Base-by-base conservation (phyloP, 2,797 vertebrate species). In the Sibirionetta formosa region DNA sequence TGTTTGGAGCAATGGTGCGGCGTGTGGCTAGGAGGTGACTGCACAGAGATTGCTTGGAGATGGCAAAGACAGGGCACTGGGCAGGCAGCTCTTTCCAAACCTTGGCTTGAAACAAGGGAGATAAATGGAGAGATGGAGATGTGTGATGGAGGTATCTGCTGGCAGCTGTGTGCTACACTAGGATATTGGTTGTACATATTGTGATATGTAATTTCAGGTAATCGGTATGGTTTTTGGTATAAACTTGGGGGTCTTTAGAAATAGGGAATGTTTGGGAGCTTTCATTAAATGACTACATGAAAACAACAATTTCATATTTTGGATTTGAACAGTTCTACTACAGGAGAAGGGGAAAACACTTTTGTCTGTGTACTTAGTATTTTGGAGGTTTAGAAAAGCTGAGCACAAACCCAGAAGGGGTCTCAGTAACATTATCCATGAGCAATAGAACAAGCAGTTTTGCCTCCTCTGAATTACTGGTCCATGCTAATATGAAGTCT, bases 371-470 rank as follows among this genome's bases (percentile, higher is more conserved):
- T 33, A 53, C 26, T 36, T 46, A 27, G 51, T 19, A 35, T 53
- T 51, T 50, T 1, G 2, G 38, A 78, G 36, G 27, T 63, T 85
- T 82, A 88, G 53, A 51, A 90, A 60, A 86, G 38, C 50, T 56
- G 60, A 76, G 93, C 60, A 56, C 44, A 80, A 71, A 79, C 19
- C 11, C 56, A 76, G 56, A 83, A 83, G 46, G 51, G 58, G 72
- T 72, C 56, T 36, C 80, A 70, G 42, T 54, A 35, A 29, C 46
- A 60, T 56, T 27, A 56, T 33, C 18, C 56, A 22, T 14, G 38
- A 50, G 38, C 60, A 77, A 56, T 11, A 71, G 72, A 88, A 87
- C 17, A 57, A 66, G 48, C 31, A 64, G 50, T 35, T 85, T 63
- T 56, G 48, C 54, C 31, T 80, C 35, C 19, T 73, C 73, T 77